Evolutionary conservation across 2,113 vertebrate species (phyloP), one percentile per base, ranked within the genome.

Genomic region (Eleginops maclovinus): DNA sequence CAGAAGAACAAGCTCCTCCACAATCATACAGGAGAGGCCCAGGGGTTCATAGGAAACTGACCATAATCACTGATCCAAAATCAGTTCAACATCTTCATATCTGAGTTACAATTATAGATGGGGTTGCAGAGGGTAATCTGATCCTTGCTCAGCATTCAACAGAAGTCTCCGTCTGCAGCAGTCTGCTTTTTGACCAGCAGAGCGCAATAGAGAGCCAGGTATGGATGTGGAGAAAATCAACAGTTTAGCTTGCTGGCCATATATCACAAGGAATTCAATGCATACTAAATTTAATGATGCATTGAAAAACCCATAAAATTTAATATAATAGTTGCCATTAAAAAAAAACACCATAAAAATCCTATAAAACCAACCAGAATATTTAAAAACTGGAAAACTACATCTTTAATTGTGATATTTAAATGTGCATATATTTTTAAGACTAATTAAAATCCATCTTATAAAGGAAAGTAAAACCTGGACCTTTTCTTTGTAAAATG

Each of bases 31-130:
- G 49, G 63, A 84, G 44, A 83, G 59, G 65, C 73, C 66, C 64
- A n/a, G 43, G 53, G 70, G 31, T 63, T 77, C 70, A 79, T 26
- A 81, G 59, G 77, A 84, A 87, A 89, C 81, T 87, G 82, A 85
- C 75, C 87, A 71, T 85, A 77, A 88, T 86, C 72, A 77, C 86
- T 77, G 79, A 90, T 85, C 84, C 86, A 24, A 81, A 85, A 83
- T 84, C 82, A 84, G 85, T 73, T 90, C 80, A 84, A 77, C 81
- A 79, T 87, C 84, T 88, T 83, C 49, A n/a, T n/a, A n/a, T n/a
- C 75, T 63, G 26, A 49, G 63, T 51, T 77, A 84, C 87, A 77
- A 93, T 86, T 79, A 87, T 84, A 85, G 74, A 81, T 41, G 53
- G 16, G 64, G 66, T 70, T 77, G 72, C 68, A 50, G 53, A 75